Percentiles rank a stretch among this genome's conserved stretches.
phyloP scores from a whole-genome alignment of 2,113 vertebrate genomes.

The Alces alces region DNA sequence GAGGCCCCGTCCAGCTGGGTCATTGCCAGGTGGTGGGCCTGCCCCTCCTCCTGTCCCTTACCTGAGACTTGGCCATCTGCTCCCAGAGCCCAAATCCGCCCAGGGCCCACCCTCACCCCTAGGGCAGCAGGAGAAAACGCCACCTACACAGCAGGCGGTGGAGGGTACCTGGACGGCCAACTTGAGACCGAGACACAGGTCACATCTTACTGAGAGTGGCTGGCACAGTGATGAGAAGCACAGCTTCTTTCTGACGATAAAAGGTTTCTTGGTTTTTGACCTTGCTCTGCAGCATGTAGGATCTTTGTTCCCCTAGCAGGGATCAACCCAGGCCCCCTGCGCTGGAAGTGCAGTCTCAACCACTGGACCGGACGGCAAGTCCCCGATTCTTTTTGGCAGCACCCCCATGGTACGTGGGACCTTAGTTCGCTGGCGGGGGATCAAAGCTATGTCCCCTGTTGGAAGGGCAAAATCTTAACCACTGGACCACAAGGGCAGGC shows the following conservation, averaged over 20 bases:
- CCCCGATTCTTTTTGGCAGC: neutral
- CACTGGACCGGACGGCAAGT: neutral
- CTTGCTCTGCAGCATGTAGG: neutral
- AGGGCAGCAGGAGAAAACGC: neutral
- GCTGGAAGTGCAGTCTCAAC: neutral
- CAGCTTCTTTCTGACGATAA: neutral
- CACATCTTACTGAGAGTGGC: neutral
- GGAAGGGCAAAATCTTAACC: neutral
- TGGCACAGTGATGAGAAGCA: neutral
- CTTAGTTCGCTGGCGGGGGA: neutral
- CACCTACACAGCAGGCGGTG: neutral
- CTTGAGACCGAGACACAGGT: neutral
- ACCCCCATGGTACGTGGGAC: neutral
- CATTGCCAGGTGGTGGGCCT: neutral
- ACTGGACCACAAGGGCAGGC: neutral
- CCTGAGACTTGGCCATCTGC: neutral
- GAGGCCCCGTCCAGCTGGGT: neutral
- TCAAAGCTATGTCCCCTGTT: neutral
- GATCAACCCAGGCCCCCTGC: neutral
- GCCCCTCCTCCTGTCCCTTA: neutral
- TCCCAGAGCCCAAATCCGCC: neutral
- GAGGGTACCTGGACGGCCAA: neutral
- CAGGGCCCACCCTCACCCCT: fast-evolving
- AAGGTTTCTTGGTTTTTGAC: too few relatives aligned
- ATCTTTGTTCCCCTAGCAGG: neutral